A percentile compares a stretch with the other conserved stretches of the same genome.
Conservation (phyloP, 2,888 invertebrate genomes). For the Choreutis nemorana region DNA sequence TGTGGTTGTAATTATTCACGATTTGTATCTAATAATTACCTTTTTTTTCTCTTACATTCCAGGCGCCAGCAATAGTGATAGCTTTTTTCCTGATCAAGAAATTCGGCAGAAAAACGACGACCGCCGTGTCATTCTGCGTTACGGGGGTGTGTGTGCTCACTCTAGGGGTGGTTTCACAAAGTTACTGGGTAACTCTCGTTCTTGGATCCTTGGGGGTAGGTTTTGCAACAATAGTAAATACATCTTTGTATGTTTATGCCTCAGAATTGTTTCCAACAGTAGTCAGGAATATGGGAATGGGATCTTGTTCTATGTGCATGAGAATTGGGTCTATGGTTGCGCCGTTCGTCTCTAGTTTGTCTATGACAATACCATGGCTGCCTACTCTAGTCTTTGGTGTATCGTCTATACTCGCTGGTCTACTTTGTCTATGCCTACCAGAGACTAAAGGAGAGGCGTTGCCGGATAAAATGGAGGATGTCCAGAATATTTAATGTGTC, state of each 20-base stretch:
- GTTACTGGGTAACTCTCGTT: slow-evolving; percentile 62
- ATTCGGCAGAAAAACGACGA: slow-evolving; percentile 71
- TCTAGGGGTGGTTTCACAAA: slow-evolving; percentile 61
- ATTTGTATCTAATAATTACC: no score
- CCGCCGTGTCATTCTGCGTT: slow-evolving; percentile 65
- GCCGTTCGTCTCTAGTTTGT: slow-evolving; percentile 77
- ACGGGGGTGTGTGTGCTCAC: slow-evolving; percentile 69
- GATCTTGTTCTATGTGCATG: slow-evolving; percentile 83
- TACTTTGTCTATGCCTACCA: slow-evolving; percentile 72
- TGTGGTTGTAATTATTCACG: no score
- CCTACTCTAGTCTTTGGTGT: slow-evolving; percentile 78
- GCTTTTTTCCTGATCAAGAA: slow-evolving; percentile 67
- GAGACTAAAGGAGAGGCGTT: slow-evolving; percentile 78
- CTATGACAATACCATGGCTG: slow-evolving; percentile 60
- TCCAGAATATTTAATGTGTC: no score
- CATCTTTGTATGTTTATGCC: slow-evolving; percentile 83
- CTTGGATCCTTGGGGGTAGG: slow-evolving; percentile 80
- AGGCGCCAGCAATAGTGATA: slow-evolving; percentile 60
- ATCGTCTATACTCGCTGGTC: slow-evolving; percentile 70
- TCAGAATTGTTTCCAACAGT: slow-evolving; percentile 91
- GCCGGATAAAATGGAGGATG: slow-evolving; percentile 80
- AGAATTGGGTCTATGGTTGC: slow-evolving; percentile 86
- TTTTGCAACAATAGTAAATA: slow-evolving; percentile 80
- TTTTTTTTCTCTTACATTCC: no score
- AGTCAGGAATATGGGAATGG: slow-evolving; percentile 87